Conservation (phyloP, 2,888 invertebrate species). For the Trisateles emortualis region DNA sequence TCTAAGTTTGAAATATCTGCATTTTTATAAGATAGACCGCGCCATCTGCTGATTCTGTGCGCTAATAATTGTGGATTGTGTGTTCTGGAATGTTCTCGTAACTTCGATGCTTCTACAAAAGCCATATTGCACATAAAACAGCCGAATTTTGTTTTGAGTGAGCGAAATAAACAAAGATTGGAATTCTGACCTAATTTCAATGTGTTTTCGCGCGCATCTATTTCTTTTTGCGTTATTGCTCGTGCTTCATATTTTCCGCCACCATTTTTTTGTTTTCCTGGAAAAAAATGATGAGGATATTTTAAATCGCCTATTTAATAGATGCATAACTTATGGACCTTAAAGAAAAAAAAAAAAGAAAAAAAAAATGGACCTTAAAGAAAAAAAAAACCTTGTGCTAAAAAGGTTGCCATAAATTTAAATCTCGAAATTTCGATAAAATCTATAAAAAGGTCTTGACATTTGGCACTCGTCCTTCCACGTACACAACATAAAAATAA, state of each 20-base stretch:
- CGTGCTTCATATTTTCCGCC: not conserved
- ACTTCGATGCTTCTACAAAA: constrained; percentile 51
- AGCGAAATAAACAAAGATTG: constrained; percentile 65
- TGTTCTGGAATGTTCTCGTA: constrained; percentile 52
- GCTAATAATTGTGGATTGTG: constrained; percentile 50
- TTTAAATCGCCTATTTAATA: too few relatives aligned
- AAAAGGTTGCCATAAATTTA: too few relatives aligned
- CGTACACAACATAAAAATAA: too few relatives aligned
- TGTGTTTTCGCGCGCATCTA: constrained; percentile 53
- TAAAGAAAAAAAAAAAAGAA: too few relatives aligned
- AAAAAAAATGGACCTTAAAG: too few relatives aligned
- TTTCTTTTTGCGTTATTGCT: constrained; percentile 12
- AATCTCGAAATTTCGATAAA: too few relatives aligned
- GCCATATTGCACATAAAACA: constrained; percentile 60
- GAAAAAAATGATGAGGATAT: constrained; percentile 11
- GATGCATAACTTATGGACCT: too few relatives aligned
- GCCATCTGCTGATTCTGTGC: constrained; percentile 44
- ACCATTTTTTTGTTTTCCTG: constrained; percentile 8
- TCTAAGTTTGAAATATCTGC: constrained; percentile 63
- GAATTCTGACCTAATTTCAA: constrained; percentile 63
- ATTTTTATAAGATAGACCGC: constrained; percentile 55
- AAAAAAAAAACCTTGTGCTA: too few relatives aligned
- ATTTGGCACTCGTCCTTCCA: too few relatives aligned
- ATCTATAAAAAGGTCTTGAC: too few relatives aligned
- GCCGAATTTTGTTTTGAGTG: constrained; percentile 58